phyloP scores from a whole-genome alignment of 2,888 invertebrate species.

The Eugnorisma glareosa region DNA sequence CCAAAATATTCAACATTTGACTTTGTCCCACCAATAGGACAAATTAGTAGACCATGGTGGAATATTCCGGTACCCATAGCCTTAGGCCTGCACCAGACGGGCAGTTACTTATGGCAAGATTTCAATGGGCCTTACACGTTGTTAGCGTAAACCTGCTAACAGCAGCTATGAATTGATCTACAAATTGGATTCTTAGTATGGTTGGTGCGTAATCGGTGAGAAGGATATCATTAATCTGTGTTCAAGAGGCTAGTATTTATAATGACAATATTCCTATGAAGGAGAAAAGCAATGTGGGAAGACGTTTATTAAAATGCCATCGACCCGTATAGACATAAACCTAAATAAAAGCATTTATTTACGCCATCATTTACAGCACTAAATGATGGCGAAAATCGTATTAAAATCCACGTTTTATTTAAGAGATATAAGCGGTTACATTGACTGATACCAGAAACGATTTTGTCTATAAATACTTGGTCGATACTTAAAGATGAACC shows the following conservation, averaged over 20 bases:
- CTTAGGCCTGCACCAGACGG: slow-evolving; percentile 37
- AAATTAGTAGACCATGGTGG: not conserved
- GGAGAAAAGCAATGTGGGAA: not conserved
- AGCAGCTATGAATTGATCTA: slow-evolving; percentile 40
- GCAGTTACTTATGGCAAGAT: slow-evolving; percentile 38
- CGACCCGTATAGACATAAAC: not conserved
- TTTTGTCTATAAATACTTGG: not conserved
- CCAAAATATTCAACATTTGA: not conserved
- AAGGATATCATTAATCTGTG: slow-evolving; percentile 16
- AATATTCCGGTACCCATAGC: slow-evolving; percentile 38
- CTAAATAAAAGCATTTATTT: not conserved
- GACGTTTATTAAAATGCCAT: not conserved
- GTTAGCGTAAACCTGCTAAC: slow-evolving; percentile 43
- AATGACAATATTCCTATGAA: slow-evolving; percentile 2
- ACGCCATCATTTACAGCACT: too few species aligned
- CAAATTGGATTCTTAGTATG: slow-evolving; percentile 47
- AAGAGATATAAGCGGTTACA: not conserved
- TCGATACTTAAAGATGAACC: not conserved
- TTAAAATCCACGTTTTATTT: not conserved
- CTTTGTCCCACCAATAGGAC: not conserved
- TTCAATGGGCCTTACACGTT: slow-evolving; percentile 31
- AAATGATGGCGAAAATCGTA: not conserved
- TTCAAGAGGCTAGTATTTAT: slow-evolving; percentile 8
- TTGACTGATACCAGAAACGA: not conserved
- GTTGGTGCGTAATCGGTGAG: slow-evolving; percentile 6